Evolutionary conservation across 1,140 invertebrate species (phyloP).

Genomic region (Heliconius congener): DNA sequence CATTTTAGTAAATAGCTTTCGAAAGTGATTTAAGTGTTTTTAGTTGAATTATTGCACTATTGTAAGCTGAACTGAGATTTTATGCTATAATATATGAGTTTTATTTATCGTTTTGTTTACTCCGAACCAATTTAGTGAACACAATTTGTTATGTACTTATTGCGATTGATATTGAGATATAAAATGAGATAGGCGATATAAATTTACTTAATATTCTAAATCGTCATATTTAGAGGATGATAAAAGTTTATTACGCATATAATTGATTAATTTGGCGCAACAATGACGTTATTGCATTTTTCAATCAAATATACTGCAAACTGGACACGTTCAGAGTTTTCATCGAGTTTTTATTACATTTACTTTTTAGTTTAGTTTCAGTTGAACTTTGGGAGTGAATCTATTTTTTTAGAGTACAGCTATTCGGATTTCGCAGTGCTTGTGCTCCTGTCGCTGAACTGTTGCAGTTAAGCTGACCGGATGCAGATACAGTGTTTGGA

Average conservation of each 20-base stretch:
- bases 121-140: neutral
- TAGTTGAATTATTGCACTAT: conserved; percentile 7
- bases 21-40: conserved; percentile 13
- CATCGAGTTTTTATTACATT: neutral
- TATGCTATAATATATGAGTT: neutral
- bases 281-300: too few relatives aligned
- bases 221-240: too few relatives aligned
- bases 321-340: neutral
- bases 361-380: conserved; percentile 3
- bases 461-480: neutral
- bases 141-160: neutral
- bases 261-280: too few relatives aligned
- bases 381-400: neutral
- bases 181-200: neutral
- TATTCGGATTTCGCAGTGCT: neutral
- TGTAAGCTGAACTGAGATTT: neutral
- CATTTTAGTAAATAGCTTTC: conserved; percentile 3
- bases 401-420: conserved; percentile 3
- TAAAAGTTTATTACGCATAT: too few relatives aligned
- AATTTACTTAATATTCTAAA: too few relatives aligned
- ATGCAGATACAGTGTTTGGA: neutral
- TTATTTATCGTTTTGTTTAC: conserved; percentile 13
- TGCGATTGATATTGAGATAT: neutral
- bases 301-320: neutral
- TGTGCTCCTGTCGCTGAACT: neutral